phyloP scores from a whole-genome alignment of 2,797 vertebrate species.

The Potorous gilbertii region DNA sequence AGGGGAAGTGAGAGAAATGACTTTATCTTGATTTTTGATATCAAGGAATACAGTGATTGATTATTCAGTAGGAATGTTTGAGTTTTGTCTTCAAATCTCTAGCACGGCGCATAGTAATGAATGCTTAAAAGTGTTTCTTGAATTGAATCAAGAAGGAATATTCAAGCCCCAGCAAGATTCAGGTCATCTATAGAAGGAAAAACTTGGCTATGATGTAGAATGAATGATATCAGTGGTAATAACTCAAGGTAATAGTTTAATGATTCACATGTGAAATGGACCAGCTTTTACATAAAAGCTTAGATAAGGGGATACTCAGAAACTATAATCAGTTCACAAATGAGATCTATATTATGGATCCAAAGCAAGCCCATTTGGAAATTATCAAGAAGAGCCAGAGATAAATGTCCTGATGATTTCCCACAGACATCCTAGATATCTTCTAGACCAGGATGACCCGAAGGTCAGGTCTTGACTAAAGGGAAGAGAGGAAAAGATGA shows the following conservation, averaged over 20 bases:
- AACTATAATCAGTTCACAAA: constrained; percentile 13
- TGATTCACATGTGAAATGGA: constrained; percentile 25
- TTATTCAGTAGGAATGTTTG: background rate
- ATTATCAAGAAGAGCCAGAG: background rate
- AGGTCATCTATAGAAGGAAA: background rate
- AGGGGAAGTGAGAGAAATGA: background rate
- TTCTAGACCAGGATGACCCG: background rate
- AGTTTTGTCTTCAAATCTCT: background rate
- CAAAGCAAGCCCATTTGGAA: background rate
- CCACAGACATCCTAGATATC: background rate
- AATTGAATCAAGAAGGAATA: background rate
- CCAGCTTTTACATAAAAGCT: constrained; percentile 31
- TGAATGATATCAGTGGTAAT: background rate
- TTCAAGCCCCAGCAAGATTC: background rate
- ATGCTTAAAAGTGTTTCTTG: background rate
- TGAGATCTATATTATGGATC: constrained; percentile 16
- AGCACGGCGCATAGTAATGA: background rate
- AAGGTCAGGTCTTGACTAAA: constrained; percentile 41
- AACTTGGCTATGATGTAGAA: background rate
- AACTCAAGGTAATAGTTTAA: background rate
- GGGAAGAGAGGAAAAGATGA: constrained; percentile 25
- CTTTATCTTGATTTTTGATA: background rate
- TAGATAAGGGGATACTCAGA: constrained; percentile 27
- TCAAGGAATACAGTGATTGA: background rate
- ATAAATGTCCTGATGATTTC: background rate